These are phyloP conservation scores for Melinopterus prodromus DNA, from an alignment of 2,888 invertebrate species.

Conservation along the genomic window DNA sequence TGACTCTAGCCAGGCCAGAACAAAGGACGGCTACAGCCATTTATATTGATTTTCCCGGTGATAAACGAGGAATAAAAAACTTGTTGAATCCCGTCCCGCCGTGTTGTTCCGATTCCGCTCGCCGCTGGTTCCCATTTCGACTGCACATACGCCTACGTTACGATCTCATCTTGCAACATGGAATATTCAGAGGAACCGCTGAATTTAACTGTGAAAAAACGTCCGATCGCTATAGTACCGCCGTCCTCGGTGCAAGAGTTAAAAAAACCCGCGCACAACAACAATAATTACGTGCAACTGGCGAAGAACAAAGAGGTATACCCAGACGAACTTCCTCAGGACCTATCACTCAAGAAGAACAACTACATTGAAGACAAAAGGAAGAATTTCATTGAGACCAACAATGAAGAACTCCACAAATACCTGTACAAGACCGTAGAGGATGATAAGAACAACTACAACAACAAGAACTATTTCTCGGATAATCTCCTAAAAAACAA, in stretches of 20 bases:
- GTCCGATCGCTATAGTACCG: conserved; percentile 65
- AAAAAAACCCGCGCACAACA: conserved; percentile 43
- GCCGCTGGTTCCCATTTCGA: conserved; percentile 32
- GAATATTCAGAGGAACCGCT: conserved; percentile 57
- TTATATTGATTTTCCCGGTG: conserved; percentile 61
- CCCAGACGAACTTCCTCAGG: conserved; percentile 60
- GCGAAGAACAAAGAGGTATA: conserved; percentile 38
- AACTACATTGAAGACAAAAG: conserved; percentile 38
- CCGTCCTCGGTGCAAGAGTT: conserved; percentile 57
- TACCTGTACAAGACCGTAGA: conserved; percentile 53
- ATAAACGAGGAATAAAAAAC: conserved; percentile 62
- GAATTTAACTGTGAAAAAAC: conserved; percentile 62
- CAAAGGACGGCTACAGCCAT: conserved; percentile 61
- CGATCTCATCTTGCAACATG: conserved; percentile 16
- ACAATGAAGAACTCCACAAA: conserved; percentile 53
- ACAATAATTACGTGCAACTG: conserved; percentile 42
- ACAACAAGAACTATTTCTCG: conserved; percentile 55
- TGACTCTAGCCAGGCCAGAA: conserved; percentile 58
- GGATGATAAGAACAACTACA: conserved; percentile 58
- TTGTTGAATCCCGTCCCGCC: conserved; percentile 61
- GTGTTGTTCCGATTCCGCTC: conserved; percentile 40
- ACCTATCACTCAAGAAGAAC: conserved; percentile 55
- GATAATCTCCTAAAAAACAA: conserved; percentile 41
- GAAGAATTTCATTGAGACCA: conserved; percentile 43
- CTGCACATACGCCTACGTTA: conserved; percentile 30